phyloP scores from a whole-genome alignment of 2,888 invertebrate genomes.

The Plutella xylostella region DNA sequence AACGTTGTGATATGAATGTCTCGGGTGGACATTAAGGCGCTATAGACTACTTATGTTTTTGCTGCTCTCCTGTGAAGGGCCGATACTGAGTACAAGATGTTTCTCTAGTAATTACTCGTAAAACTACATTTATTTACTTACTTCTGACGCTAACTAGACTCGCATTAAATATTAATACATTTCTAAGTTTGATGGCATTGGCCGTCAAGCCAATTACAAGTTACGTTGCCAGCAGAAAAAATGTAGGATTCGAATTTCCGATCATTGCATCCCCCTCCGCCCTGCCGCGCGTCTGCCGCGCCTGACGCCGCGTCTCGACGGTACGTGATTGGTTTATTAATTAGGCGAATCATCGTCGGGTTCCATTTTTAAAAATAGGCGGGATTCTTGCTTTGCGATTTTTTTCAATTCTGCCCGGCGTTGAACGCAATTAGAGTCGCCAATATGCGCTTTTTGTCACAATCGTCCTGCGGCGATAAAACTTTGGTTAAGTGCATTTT shows the following conservation, averaged over 20 bases:
- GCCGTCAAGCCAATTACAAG: slow-evolving; percentile 64
- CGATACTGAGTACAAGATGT: no score
- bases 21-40: no score
- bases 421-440: slow-evolving; percentile 64
- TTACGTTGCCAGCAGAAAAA: slow-evolving; percentile 63
- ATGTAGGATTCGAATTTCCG: slow-evolving; percentile 66
- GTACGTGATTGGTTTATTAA: slow-evolving; percentile 70
- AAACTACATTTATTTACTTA: no score
- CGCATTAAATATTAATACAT: slow-evolving; percentile 44
- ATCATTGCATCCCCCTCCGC: slow-evolving; percentile 64
- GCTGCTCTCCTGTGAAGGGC: no score
- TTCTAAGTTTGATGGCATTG: slow-evolving; percentile 49
- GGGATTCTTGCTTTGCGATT: slow-evolving; percentile 64
- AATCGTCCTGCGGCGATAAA: slow-evolving; percentile 44
- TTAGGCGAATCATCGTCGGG: slow-evolving; percentile 65
- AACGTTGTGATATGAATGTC: no score
- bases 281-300: slow-evolving; percentile 68
- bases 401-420: slow-evolving; percentile 65
- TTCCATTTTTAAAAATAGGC: slow-evolving; percentile 67
- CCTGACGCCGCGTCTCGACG: slow-evolving; percentile 67
- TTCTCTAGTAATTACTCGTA: slow-evolving; percentile 1
- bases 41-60: no score
- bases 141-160: no score
- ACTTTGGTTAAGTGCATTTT: slow-evolving; percentile 37
- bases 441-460: slow-evolving; percentile 51